Evolutionary conservation across 35 echinoderm and acorn worm genomes (phyloP), one percentile per base, ranked within the genome.

Genomic region (Stichopus chloronotus): DNA sequence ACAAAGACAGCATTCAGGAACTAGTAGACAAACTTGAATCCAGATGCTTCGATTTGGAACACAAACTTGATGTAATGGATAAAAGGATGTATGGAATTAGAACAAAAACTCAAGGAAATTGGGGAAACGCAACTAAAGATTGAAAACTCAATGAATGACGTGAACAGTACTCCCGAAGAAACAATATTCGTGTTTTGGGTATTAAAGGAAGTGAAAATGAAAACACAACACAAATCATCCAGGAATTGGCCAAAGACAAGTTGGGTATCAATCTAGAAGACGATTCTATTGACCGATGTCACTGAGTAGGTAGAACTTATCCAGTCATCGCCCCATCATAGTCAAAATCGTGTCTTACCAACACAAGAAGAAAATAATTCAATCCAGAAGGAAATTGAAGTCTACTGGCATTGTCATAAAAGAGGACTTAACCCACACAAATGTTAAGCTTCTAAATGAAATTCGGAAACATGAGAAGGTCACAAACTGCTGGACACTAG

Each of bases 121-220:
- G 53, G 55, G 19, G 83, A 86, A 21, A 12, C 24, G 7, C 83
- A 86, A 55, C 83, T 53, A 55, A 54, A 86, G 53, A 86, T 55
- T 21, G 24, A 86, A 52, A 59, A 87, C 16, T 87, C 7, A 56
- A 10, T 87, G 10, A 87, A 87, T 63, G 84, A 87, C 52, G 59
- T 87, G 84, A 87, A 59, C 84, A 87, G 84, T 87, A 87, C 21
- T 56, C 55, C 21, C 10, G 56, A 58, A 24, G 53, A 24, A 87
- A 87, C 21, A 87, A 87, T 25, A 24, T 87, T 59, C 84, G 84
- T 19, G 21, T 87, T 9, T 87, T 87, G 17, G 84, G 84, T 19
- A 63, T 59, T 59, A 56, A 87, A 24, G 16, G 59, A 59, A 87
- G 21, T 58, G 10, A 22, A 59, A 20, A 55, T 5, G 84, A 87